A percentile compares a stretch with the other conserved stretches of the same genome.
phyloP scores from a whole-genome alignment of 2,888 invertebrate species.

The Nephrotoma guestfalica region DNA sequence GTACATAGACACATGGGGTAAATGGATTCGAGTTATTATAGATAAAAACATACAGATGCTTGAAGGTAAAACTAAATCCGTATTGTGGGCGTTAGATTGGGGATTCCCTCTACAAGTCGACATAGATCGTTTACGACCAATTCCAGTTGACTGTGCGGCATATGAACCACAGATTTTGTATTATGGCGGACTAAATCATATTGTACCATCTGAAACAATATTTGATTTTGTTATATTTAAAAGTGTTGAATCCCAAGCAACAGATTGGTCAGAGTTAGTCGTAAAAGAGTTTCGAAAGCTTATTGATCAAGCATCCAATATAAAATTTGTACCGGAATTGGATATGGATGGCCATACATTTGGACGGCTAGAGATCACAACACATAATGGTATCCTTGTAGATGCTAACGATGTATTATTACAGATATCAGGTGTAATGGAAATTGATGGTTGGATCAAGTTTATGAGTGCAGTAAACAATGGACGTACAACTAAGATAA shows the following conservation, averaged over 20 bases:
- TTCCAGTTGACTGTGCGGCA: not conserved
- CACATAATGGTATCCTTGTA: not conserved
- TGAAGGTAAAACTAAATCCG: not conserved
- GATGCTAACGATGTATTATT: not conserved
- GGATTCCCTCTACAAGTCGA: conserved; percentile 1
- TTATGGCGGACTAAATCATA: not conserved
- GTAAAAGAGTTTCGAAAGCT: not conserved
- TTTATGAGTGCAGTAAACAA: not conserved
- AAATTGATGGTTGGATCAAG: not conserved
- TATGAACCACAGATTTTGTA: not conserved
- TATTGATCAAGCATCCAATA: not conserved
- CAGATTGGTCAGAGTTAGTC: not conserved
- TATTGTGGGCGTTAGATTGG: conserved; percentile 7
- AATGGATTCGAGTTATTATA: conserved; percentile 6
- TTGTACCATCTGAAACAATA: not conserved
- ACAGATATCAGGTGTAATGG: not conserved
- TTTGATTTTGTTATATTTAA: not conserved
- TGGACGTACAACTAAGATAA: not conserved
- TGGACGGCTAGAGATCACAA: not conserved
- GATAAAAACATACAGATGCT: not conserved
- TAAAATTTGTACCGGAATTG: not conserved
- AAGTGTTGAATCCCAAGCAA: not conserved
- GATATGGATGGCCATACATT: not conserved
- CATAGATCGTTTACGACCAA: not conserved
- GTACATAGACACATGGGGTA: not conserved